A percentile compares a stretch with the other conserved stretches of the same genome.
phyloP scores from a whole-genome alignment of 2,797 vertebrate species.

The Coranthus polyacanthus region DNA sequence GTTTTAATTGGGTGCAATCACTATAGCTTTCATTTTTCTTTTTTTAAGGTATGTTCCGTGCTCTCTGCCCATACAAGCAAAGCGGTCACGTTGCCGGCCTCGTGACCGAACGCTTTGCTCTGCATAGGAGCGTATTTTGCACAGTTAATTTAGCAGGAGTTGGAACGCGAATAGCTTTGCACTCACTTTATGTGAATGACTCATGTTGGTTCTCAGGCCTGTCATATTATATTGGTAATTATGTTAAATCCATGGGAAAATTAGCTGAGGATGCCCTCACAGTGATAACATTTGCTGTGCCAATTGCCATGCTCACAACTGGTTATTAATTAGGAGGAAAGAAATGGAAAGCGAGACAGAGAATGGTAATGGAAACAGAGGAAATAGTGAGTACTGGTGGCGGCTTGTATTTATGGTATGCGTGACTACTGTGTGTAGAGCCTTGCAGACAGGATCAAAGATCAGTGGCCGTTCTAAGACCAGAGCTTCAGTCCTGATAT shows the following conservation, averaged over 20 bases:
- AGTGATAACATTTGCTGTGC: slow-evolving; percentile 4
- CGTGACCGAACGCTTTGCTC: slow-evolving; percentile 49
- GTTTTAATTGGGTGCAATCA: slow-evolving; percentile 36
- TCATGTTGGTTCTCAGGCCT: slow-evolving; percentile 56
- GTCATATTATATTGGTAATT: slow-evolving; percentile 19
- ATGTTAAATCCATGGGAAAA: slow-evolving; percentile 34
- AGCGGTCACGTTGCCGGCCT: slow-evolving; percentile 56
- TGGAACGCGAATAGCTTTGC: slow-evolving; percentile 52
- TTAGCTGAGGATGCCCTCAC: slow-evolving; percentile 10
- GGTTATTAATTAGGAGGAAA: neutral
- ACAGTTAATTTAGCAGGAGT: slow-evolving; percentile 61
- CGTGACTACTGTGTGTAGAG: slow-evolving; percentile 31
- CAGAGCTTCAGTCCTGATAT: slow-evolving; percentile 39
- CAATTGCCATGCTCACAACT: slow-evolving; percentile 3
- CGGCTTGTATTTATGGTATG: slow-evolving; percentile 47
- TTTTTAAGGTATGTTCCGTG: slow-evolving; percentile 30
- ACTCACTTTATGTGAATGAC: slow-evolving; percentile 41
- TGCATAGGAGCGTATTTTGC: slow-evolving; percentile 41
- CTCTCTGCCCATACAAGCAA: slow-evolving; percentile 35
- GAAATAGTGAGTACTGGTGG: slow-evolving; percentile 8
- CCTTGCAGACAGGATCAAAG: slow-evolving; percentile 31
- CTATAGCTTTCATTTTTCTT: slow-evolving; percentile 13
- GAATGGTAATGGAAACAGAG: neutral
- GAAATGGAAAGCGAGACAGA: slow-evolving; percentile 1
- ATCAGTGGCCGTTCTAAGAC: slow-evolving; percentile 26